Evolutionary conservation across 2,113 vertebrate species (phyloP), one percentile per base, ranked within the genome.

Genomic region (Accipiter cooperii): DNA sequence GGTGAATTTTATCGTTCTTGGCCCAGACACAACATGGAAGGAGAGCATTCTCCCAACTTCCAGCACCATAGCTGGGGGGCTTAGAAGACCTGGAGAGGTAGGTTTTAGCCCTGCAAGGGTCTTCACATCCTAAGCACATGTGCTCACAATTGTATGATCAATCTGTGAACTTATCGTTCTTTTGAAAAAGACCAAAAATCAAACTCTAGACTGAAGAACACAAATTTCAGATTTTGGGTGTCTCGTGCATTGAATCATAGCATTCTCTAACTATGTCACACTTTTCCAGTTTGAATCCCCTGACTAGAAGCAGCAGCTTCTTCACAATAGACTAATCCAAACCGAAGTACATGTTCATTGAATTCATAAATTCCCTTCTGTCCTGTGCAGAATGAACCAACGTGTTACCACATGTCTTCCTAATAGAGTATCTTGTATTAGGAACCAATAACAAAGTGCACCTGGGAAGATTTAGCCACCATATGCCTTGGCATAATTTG

Each of bases 381-480:
- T 78, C 20, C 42, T 70, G 14, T n/a, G 54, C 49, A 88, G 55
- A 92, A 95, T 82, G 36, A 84, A 92, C 64, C 76, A 84, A 81
- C 21, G 29, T 7, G 36, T 75, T 65, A 25, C 57, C 42, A 58
- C n/a, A 60, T 47, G 36, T 68, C 42, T 66, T 91, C 55, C 57
- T 92, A 84, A 81, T 3, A 49, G 29, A 84, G 33, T 70, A 47
- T 26, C n/a, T 93, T 84, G 68, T 58, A 55, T 81, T 89, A 89
- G 10, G 33, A 87, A 83, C 10, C 17, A 83, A 65, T 74, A 88
- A 77, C 74, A 76, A 91, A 83, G 18, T 71, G 74, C 55, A 64
- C 84, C 38, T 93, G 49, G 58, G 70, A 88, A 77, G 36, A 70
- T 84, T 78, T 78, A 94, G 16, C 17, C 33, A 82, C n/a, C 34